These are phyloP conservation scores for Dascillus cervinus DNA, from an alignment of 2,888 invertebrate genomes.

Conservation along the genomic window DNA sequence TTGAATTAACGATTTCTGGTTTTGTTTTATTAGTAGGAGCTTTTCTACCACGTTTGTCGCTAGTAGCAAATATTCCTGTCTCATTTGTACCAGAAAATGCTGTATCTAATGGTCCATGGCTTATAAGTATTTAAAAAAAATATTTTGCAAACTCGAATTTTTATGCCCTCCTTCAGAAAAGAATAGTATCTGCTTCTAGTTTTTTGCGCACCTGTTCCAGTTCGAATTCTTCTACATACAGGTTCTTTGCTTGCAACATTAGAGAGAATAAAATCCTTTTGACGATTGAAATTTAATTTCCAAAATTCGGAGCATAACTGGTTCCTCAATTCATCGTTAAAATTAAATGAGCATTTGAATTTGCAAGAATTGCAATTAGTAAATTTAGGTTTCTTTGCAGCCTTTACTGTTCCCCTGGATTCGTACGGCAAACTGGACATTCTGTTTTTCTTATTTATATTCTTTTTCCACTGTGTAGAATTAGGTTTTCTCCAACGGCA, in stretches of 20 bases:
- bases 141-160: constrained; percentile 2
- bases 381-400: constrained; percentile 3
- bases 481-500: too few relatives aligned
- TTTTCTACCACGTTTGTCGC: constrained; percentile 1
- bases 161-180: not conserved
- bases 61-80: not conserved
- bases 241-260: not conserved
- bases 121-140: constrained; percentile 4
- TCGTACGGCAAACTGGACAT: constrained; percentile 1
- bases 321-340: constrained; percentile 1
- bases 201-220: not conserved
- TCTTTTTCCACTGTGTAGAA: too few relatives aligned
- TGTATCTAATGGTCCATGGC: constrained; percentile 2
- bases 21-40: constrained; percentile 1
- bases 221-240: not conserved
- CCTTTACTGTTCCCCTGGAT: not conserved
- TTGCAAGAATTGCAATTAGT: not conserved
- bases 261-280: constrained; percentile 3
- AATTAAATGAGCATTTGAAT: constrained; percentile 2
- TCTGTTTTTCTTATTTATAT: constrained; percentile 4
- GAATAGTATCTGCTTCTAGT: constrained; percentile 1
- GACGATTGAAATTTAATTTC: constrained; percentile 3
- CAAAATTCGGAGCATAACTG: constrained; percentile 1
- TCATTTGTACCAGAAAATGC: not conserved
- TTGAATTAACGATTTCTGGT: not conserved